Conservation (phyloP, 2,797 vertebrate species). For the Coregonus sp. region DNA sequence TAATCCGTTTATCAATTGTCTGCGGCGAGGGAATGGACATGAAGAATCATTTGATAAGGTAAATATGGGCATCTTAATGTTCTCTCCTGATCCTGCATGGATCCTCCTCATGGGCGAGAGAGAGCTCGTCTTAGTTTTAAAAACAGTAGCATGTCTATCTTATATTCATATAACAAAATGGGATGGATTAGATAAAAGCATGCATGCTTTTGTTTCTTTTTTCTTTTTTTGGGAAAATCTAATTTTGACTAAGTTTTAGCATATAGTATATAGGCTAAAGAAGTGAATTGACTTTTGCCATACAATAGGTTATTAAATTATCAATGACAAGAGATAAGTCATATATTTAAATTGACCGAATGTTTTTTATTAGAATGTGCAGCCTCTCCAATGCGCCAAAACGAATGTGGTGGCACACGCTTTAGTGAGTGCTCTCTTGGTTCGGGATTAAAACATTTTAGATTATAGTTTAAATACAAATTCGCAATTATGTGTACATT, state of each 20-base stretch:
- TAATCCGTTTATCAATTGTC: slow-evolving; percentile 56
- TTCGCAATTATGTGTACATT: background rate
- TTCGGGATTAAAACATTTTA: background rate
- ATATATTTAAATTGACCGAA: background rate
- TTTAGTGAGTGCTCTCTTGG: background rate
- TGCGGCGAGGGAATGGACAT: slow-evolving; percentile 55
- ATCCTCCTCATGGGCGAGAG: background rate
- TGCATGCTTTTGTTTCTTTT: slow-evolving; percentile 12
- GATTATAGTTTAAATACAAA: background rate
- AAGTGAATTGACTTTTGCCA: background rate
- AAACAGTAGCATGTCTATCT: background rate
- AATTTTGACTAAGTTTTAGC: background rate
- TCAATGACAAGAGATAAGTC: background rate
- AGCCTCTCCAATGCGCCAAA: background rate
- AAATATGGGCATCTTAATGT: slow-evolving; percentile 51
- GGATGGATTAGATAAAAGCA: background rate
- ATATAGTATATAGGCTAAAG: background rate
- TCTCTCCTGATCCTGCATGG: slow-evolving; percentile 9
- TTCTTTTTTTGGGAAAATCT: slow-evolving; percentile 14
- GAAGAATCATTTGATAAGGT: slow-evolving; percentile 66
- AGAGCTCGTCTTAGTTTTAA: slow-evolving; percentile 23
- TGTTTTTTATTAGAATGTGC: background rate
- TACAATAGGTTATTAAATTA: background rate
- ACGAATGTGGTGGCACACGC: background rate
- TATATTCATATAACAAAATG: slow-evolving; percentile 1